These are phyloP conservation scores for Saccostrea echinata DNA, from an alignment of 1,140 invertebrate species.

Conservation along the genomic window DNA sequence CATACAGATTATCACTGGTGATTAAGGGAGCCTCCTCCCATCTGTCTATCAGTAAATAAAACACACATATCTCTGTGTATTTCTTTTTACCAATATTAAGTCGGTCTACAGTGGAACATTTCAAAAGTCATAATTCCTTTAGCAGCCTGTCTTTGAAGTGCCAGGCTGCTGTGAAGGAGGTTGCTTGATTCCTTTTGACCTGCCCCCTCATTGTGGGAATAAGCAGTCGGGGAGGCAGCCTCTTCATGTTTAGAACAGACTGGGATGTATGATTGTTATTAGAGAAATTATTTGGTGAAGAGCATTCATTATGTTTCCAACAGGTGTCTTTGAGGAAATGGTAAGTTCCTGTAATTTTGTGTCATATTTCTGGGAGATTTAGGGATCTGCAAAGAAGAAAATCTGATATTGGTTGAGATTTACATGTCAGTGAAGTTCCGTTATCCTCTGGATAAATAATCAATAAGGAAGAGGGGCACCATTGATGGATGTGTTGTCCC, in stretches of 20 bases:
- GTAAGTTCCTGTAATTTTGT: conserved; percentile 9
- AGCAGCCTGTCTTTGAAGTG: conserved; percentile 18
- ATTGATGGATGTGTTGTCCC: conserved; percentile 23
- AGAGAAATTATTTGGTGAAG: not conserved
- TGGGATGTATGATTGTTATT: not conserved
- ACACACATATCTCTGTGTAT: not conserved
- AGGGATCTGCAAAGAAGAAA: too few relatives aligned
- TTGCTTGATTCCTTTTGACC: conserved; percentile 2
- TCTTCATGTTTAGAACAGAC: conserved; percentile 10
- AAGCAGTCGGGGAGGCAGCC: not conserved
- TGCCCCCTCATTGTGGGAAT: not conserved
- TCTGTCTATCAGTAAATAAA: conserved; percentile 6
- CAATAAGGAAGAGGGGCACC: not conserved
- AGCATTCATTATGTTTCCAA: conserved; percentile 13
- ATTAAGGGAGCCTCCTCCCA: not conserved
- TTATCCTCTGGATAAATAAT: not conserved
- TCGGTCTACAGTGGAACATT: not conserved
- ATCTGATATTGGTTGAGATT: not conserved
- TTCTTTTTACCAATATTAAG: conserved; percentile 34
- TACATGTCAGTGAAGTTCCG: not conserved
- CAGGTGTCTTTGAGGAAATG: conserved; percentile 29
- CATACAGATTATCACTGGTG: not conserved
- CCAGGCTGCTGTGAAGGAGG: not conserved
- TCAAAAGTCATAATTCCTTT: conserved; percentile 14
- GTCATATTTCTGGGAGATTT: too few relatives aligned